Conservation (phyloP, 2,797 vertebrate genomes). For the Miopithecus talapoin region DNA sequence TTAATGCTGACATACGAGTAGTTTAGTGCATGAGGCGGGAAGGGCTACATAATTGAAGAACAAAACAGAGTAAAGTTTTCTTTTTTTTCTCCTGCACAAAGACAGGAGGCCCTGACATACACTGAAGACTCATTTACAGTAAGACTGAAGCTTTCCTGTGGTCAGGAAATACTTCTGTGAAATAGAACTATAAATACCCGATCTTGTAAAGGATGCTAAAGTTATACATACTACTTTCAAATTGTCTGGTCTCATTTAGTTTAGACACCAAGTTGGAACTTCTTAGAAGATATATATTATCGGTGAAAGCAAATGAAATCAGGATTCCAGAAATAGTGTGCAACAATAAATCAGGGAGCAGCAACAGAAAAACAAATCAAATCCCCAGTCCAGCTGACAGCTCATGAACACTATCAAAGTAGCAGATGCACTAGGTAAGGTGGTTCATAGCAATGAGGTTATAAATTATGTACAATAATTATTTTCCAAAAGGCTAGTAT, state of each 20-base stretch:
- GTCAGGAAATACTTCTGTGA: constrained; percentile 61
- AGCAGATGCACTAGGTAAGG: background rate
- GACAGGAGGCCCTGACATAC: background rate
- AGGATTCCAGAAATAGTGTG: constrained; percentile 29
- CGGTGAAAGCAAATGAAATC: constrained; percentile 35
- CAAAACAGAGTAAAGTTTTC: constrained; percentile 9
- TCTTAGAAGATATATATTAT: background rate
- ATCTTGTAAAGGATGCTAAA: background rate
- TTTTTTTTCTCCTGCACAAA: background rate
- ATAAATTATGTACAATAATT: background rate
- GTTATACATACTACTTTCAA: background rate
- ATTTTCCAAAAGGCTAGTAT: background rate
- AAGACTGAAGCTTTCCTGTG: background rate
- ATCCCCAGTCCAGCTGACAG: background rate
- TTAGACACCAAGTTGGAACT: background rate
- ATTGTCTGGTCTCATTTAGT: rapidly evolving
- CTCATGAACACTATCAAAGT: background rate
- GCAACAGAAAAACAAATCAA: background rate
- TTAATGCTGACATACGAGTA: constrained; percentile 41
- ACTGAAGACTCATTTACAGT: constrained; percentile 26
- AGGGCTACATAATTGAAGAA: constrained; percentile 57
- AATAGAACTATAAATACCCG: background rate
- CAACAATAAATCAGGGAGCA: background rate
- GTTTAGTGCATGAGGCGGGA: constrained; percentile 32
- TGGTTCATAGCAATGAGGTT: background rate